These are phyloP conservation scores for Acromyrmex charruanus DNA, from an alignment of 1,140 invertebrate species.

Conservation along the genomic window DNA sequence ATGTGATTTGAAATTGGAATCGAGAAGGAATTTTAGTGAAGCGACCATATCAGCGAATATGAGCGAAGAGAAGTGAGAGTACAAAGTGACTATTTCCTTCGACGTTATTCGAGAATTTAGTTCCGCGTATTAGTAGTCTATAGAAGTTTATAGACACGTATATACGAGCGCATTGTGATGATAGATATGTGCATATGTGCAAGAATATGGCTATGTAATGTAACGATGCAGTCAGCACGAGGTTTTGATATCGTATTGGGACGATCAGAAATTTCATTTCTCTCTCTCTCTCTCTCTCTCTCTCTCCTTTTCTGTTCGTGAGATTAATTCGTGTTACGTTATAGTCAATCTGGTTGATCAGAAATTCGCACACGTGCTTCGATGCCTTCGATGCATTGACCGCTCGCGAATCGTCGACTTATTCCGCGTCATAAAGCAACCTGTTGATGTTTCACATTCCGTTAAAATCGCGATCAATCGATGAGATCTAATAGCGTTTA, in stretches of 20 bases:
- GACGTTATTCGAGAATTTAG: conserved; percentile 38
- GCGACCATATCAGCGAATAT: neutral
- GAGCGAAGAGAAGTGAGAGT: neutral
- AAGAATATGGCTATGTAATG: conserved; percentile 11
- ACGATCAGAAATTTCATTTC: neutral
- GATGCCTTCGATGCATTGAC: neutral
- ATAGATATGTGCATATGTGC: conserved; percentile 23
- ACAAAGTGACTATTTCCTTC: conserved; percentile 61
- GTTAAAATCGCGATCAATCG: conserved; percentile 19
- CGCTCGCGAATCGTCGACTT: conserved; percentile 24
- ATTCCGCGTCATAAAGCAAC: conserved; percentile 51
- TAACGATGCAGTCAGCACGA: neutral
- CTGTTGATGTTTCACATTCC: conserved; percentile 65
- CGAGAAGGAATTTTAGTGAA: conserved; percentile 9
- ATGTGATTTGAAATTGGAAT: neutral
- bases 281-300: neutral
- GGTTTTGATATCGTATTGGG: conserved; percentile 16
- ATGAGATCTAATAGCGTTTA: neutral
- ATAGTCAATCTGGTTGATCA: conserved; percentile 29
- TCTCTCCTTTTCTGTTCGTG: neutral
- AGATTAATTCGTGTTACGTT: conserved; percentile 21
- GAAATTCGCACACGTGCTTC: neutral
- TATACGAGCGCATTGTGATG: neutral
- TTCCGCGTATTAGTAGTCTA: conserved; percentile 30
- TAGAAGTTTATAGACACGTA: neutral